Evolutionary conservation across 2,888 invertebrate genomes (phyloP).

Genomic region (Pristionchus maxplancki): DNA sequence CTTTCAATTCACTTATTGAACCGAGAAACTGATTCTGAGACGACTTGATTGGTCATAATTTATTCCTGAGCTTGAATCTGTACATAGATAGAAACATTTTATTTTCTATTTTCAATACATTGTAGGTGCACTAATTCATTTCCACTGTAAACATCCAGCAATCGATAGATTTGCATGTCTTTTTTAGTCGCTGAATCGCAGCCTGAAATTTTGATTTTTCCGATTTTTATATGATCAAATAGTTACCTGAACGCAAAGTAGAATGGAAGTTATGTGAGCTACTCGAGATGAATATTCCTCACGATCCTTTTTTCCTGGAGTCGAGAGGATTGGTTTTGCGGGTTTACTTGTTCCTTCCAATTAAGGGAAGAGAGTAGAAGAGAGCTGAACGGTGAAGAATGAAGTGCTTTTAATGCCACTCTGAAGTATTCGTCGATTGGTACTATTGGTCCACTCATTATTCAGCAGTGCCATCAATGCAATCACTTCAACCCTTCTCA

Average conservation of each 20-base stretch:
- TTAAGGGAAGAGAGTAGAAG: too few species aligned
- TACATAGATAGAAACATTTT: background rate
- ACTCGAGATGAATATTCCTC: conserved; percentile 16
- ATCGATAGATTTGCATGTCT: conserved; percentile 47
- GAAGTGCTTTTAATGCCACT: too few species aligned
- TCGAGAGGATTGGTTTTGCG: background rate
- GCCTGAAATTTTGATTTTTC: background rate
- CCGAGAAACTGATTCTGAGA: too few species aligned
- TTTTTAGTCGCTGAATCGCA: background rate
- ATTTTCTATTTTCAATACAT: conserved; percentile 7
- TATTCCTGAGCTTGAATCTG: background rate
- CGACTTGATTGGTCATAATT: background rate
- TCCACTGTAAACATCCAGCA: conserved; percentile 32
- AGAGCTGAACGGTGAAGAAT: too few species aligned
- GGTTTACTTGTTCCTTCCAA: too few species aligned
- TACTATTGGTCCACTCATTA: too few species aligned
- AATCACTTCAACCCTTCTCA: too few species aligned
- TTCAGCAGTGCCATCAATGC: too few species aligned
- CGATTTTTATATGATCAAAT: too few species aligned
- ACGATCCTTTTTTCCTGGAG: background rate
- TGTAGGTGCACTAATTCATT: conserved; percentile 31
- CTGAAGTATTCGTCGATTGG: too few species aligned
- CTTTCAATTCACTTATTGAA: too few species aligned
- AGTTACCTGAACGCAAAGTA: conserved; percentile 26
- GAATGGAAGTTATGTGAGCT: conserved; percentile 31